Evolutionary conservation across 2,113 vertebrate species (phyloP).

Genomic region (Leptosomus discolor): DNA sequence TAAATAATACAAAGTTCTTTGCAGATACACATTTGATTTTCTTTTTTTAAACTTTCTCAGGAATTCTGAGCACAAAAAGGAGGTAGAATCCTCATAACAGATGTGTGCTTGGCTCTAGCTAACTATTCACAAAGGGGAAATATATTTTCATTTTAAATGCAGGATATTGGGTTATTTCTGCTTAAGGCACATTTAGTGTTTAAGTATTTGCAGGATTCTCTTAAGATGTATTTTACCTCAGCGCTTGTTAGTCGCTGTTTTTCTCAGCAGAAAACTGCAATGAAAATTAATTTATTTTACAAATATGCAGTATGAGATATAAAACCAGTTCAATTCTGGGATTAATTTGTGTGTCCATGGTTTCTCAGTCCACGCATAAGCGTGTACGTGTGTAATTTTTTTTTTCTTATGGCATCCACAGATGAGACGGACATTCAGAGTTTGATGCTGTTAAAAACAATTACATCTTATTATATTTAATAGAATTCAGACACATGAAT

Average conservation of each 20-base stretch:
- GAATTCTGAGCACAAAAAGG: not conserved
- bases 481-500: not conserved
- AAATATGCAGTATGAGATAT: not conserved
- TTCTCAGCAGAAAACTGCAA: not conserved
- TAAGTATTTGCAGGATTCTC: slow-evolving; percentile 27
- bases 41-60: not conserved
- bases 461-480: not conserved
- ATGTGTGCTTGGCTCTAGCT: slow-evolving; percentile 52
- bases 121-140: slow-evolving; percentile 53
- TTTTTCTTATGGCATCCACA: not conserved
- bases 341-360: not conserved
- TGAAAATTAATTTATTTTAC: not conserved
- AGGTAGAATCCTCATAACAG: slow-evolving; percentile 44
- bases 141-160: slow-evolving; percentile 43
- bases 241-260: not conserved
- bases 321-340: not conserved
- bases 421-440: not conserved
- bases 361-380: not conserved
- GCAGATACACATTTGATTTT: not conserved
- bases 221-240: slow-evolving; percentile 2
- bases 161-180: slow-evolving; percentile 45
- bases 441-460: not conserved
- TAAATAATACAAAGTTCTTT: not conserved
- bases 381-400: not conserved
- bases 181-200: slow-evolving; percentile 28